Evolutionary conservation across 2,888 invertebrate genomes (phyloP), one percentile per base, ranked within the genome.

Genomic region (Coenonympha glycerion): DNA sequence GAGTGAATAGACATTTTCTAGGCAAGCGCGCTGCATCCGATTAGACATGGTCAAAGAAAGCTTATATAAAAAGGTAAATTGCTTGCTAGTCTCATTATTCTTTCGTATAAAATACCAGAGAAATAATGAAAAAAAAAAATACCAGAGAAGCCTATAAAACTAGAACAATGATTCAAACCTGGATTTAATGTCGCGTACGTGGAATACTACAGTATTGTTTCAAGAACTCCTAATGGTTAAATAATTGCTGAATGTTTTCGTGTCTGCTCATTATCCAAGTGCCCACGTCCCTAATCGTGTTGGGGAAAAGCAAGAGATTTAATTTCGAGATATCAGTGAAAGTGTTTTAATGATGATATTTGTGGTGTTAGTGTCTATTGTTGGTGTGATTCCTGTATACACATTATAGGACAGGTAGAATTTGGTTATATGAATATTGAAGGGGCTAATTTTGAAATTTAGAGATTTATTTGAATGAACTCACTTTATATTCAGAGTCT

Each of bases 191-290:
- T 34, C 15, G 21, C 21, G 33, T 34, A 34, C 45, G n/a, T 24
- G 45, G 33, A 34, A 34, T 16, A 44, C 21, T 31, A 5, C n/a
- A 34, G n/a, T 22, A 9, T 6, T 53, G 24, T 45, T 34, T 22
- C 45, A 45, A 9, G 41, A 45, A 53, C 33, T 42, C 26, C 56
- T 64, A 68, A 69, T 69, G 63, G 60, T 41, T 54, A 55, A 60
- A 64, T 69, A 68, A 69, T 69, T 64, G 62, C 63, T 50, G 15
- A 15, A 49, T 49, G 62, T 61, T 65, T 59, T 59, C 57, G 54
- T 61, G 58, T 64, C 50, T 55, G 55, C 47, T 57, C 53, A 44
- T 33, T 33, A 3, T 15, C 6, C 15, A 15, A 8, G 31, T 33
- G 8, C 15, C 15, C 24, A 39, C 22, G 31, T 33, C 6, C 6